Percentiles rank a stretch among this genome's conserved stretches.
Evolutionary conservation across 2,888 invertebrate genomes (phyloP).

Genomic region (Cynaeus angustus): DNA sequence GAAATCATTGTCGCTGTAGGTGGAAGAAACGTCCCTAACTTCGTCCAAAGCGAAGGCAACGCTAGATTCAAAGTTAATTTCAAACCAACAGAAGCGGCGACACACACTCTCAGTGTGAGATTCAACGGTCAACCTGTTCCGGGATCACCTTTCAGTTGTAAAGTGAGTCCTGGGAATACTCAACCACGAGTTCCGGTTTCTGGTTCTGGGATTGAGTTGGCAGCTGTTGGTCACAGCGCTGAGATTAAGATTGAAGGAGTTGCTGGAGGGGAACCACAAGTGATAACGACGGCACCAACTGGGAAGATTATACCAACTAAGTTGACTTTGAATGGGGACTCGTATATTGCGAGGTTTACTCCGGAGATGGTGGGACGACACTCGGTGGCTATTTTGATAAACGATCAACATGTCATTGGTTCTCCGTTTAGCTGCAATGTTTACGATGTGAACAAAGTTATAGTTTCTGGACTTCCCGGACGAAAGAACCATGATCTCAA

Average conservation of each 20-base stretch:
- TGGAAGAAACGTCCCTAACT: slow-evolving; percentile 97
- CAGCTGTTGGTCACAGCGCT: slow-evolving; percentile 80
- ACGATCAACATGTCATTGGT: slow-evolving; percentile 89
- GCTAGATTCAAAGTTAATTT: slow-evolving; percentile 96
- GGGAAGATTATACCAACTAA: slow-evolving; percentile 86
- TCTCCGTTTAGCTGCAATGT: slow-evolving; percentile 96
- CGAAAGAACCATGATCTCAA: slow-evolving; percentile 63
- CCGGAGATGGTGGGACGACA: slow-evolving; percentile 93
- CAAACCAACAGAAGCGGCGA: slow-evolving; percentile 94
- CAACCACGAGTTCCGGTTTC: slow-evolving; percentile 78
- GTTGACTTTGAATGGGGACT: slow-evolving; percentile 78
- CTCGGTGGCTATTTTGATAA: slow-evolving; percentile 86
- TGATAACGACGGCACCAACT: slow-evolving; percentile 88
- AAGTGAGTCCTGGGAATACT: slow-evolving; percentile 79
- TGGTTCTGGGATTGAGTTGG: slow-evolving; percentile 81
- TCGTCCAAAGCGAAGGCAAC: slow-evolving; percentile 97
- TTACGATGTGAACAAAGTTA: slow-evolving; percentile 90
- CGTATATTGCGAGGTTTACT: slow-evolving; percentile 85
- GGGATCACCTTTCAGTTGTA: slow-evolving; percentile 96
- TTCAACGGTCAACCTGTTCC: slow-evolving; percentile 85
- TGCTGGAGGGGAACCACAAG: slow-evolving; percentile 79
- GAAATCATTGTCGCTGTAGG: slow-evolving; percentile 98
- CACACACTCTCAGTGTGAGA: slow-evolving; percentile 91
- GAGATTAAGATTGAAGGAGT: slow-evolving; percentile 75
- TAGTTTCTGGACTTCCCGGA: slow-evolving; percentile 78